Conservation (phyloP, 1,140 invertebrate species). For the Drosophila santomea region DNA sequence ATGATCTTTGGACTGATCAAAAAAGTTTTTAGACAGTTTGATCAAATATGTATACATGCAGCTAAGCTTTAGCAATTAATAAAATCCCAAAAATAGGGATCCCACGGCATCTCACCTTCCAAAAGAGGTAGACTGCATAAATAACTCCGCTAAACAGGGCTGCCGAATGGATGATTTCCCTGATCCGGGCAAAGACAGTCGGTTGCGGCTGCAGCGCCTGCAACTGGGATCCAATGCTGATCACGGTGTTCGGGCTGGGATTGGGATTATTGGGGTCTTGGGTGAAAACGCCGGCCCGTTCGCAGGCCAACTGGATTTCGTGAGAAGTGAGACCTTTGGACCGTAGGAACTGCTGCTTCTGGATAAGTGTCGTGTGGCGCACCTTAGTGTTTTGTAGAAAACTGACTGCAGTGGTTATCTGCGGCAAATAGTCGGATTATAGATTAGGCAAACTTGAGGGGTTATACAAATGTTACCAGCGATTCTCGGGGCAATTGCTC, state of each 20-base stretch:
- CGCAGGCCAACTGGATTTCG: constrained; percentile 91
- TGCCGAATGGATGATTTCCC: constrained; percentile 89
- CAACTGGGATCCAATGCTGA: constrained; percentile 79
- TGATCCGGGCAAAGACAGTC: constrained; percentile 86
- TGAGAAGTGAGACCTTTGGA: constrained; percentile 92
- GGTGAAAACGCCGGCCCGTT: constrained; percentile 86
- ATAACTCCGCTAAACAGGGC: constrained; percentile 89
- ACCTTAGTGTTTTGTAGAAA: constrained; percentile 95
- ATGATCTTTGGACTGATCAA: background rate
- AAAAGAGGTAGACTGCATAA: constrained; percentile 90
- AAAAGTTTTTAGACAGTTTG: background rate
- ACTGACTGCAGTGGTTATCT: constrained; percentile 94
- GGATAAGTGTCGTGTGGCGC: constrained; percentile 88
- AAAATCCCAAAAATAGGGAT: background rate
- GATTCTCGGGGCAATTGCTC: constrained; percentile 70
- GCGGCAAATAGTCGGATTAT: constrained; percentile 43
- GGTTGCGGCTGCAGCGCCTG: constrained; percentile 76
- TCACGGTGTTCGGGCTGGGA: constrained; percentile 71
- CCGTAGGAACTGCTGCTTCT: constrained; percentile 92
- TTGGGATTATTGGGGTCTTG: constrained; percentile 75
- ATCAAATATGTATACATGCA: background rate
- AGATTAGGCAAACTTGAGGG: constrained; percentile 52
- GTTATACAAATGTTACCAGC: constrained; percentile 55
- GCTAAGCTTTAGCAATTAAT: background rate
- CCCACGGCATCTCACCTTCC: constrained; percentile 86